These are phyloP conservation scores for Mizuhopecten yessoensis DNA, from an alignment of 1,140 invertebrate species.

Conservation along the genomic window DNA sequence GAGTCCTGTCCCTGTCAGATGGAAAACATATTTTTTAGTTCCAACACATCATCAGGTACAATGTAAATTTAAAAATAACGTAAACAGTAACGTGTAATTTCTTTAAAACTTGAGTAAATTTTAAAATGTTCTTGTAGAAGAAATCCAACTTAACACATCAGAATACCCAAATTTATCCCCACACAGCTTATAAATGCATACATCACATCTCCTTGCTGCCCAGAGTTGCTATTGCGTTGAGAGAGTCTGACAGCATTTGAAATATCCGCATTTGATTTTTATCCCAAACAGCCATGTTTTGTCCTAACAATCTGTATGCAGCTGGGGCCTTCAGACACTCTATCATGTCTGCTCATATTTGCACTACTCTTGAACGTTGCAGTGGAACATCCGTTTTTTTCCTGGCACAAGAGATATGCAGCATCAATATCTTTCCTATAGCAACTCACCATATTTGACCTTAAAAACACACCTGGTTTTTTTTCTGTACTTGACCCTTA, in stretches of 20 bases:
- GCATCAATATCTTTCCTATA: not conserved
- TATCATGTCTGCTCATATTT: not conserved
- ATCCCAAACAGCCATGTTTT: too few relatives aligned
- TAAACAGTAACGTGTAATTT: too few relatives aligned
- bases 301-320: not conserved
- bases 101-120: too few relatives aligned
- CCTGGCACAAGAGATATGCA: not conserved
- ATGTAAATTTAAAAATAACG: too few relatives aligned
- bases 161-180: too few relatives aligned
- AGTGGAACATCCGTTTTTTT: not conserved
- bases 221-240: too few relatives aligned
- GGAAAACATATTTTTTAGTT: not conserved
- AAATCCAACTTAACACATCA: too few relatives aligned
- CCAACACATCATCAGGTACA: not conserved
- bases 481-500: too few relatives aligned
- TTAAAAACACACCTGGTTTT: not conserved
- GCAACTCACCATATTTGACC: not conserved
- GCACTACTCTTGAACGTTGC: not conserved
- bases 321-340: not conserved
- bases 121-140: too few relatives aligned
- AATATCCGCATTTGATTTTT: not conserved
- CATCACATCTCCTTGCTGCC: too few relatives aligned
- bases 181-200: too few relatives aligned
- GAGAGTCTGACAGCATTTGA: not conserved
- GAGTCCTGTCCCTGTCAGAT: not conserved